Percentiles rank a stretch among this genome's conserved stretches.
phyloP scores from a whole-genome alignment of 92 coral and sea anemone species.

The Parazoanthus darwini region DNA sequence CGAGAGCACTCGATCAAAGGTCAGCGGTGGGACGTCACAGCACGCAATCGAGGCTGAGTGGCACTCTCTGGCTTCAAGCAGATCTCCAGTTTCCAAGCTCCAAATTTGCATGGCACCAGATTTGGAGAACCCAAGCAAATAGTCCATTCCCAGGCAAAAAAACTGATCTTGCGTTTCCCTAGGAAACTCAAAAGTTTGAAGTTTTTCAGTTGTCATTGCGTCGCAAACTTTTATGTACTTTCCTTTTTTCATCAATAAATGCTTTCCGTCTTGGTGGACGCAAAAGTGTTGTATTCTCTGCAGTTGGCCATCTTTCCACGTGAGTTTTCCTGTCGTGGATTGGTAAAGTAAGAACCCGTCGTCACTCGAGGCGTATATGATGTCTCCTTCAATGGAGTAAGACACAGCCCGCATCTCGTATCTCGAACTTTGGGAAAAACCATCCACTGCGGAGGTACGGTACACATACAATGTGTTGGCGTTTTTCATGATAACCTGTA shows the following conservation, averaged over 20 bases:
- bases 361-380: conserved; percentile 46
- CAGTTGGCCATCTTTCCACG: conserved; percentile 7
- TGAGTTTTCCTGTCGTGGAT: conserved; percentile 50
- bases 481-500: conserved; percentile 25
- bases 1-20: conserved; percentile 37
- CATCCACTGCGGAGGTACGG: conserved; percentile 26
- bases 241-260: conserved; percentile 37
- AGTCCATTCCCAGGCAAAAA: conserved; percentile 11
- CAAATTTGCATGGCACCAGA: conserved; percentile 21
- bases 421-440: background rate
- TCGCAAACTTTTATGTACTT: conserved; percentile 13
- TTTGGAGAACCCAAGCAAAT: conserved; percentile 25
- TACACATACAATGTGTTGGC: conserved; percentile 49
- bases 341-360: conserved; percentile 44
- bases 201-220: conserved; percentile 23
- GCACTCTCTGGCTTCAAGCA: conserved; percentile 11
- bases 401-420: conserved; percentile 43
- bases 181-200: conserved; percentile 12
- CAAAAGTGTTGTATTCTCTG: conserved; percentile 27
- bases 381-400: conserved; percentile 54
- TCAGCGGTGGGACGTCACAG: conserved; percentile 26
- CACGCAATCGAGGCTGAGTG: conserved; percentile 29
- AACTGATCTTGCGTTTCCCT: conserved; percentile 17
- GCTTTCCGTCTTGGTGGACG: conserved; percentile 31
- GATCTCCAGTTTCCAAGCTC: conserved; percentile 22